Percentiles rank a stretch among this genome's conserved stretches.
phyloP scores from a whole-genome alignment of 2,797 vertebrate genomes.

The Remorina albescens region DNA sequence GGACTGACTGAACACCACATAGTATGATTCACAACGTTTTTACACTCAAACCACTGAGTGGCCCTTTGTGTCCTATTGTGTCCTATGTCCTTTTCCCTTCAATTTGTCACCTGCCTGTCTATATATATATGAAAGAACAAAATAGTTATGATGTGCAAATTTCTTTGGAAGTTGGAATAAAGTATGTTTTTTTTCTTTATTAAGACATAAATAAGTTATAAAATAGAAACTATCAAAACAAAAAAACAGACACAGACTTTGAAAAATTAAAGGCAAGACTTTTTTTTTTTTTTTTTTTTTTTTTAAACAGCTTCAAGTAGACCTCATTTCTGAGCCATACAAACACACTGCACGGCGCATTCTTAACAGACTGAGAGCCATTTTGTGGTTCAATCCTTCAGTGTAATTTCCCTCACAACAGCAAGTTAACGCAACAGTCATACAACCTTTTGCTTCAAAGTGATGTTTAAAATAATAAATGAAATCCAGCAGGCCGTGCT shows the following conservation, averaged over 20 bases:
- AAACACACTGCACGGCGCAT: constrained; percentile 53
- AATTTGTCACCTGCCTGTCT: not conserved
- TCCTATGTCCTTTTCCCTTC: too few species aligned
- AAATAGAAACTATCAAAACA: constrained; percentile 85
- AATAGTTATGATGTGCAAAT: constrained; percentile 94
- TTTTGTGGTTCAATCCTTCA: constrained; percentile 50
- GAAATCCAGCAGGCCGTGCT: constrained; percentile 58
- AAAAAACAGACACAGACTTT: constrained; percentile 64
- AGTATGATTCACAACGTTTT: not conserved
- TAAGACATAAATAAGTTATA: constrained; percentile 89
- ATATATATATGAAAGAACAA: constrained; percentile 60
- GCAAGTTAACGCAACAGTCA: constrained; percentile 19
- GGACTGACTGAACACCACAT: not conserved
- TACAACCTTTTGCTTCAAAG: constrained; percentile 47
- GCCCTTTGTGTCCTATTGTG: not conserved
- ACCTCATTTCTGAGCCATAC: constrained; percentile 63
- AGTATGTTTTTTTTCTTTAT: constrained; percentile 84
- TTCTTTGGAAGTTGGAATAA: constrained; percentile 98
- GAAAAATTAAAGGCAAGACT: constrained; percentile 89
- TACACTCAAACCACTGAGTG: not conserved
- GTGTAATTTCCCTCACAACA: constrained; percentile 24
- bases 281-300: constrained; percentile 37
- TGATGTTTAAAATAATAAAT: constrained; percentile 44
- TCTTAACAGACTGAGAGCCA: constrained; percentile 38
- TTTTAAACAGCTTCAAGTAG: constrained; percentile 94